Percentiles rank a stretch among this genome's conserved stretches.
phyloP scores from a whole-genome alignment of 2,797 vertebrate genomes.

The Sphaeramia orbicularis region DNA sequence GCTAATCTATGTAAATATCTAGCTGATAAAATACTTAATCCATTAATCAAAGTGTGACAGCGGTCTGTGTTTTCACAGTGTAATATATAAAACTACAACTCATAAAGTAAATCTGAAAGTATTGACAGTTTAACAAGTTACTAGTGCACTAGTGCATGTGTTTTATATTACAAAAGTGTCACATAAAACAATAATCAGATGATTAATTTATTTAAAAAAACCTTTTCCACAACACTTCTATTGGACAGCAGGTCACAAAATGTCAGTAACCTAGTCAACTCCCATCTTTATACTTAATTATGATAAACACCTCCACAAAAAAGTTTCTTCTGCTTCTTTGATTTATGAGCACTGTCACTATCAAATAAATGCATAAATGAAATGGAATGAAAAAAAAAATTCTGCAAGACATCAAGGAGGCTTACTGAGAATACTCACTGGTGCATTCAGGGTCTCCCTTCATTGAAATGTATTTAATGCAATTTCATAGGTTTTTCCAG shows the following conservation, averaged over 20 bases:
- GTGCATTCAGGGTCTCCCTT: slow-evolving; percentile 87
- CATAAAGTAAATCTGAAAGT: neutral
- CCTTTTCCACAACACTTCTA: slow-evolving; percentile 1
- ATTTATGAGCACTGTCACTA: no score
- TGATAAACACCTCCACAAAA: neutral
- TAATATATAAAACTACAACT: slow-evolving; percentile 23
- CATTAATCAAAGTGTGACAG: slow-evolving; percentile 41
- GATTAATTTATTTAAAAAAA: slow-evolving; percentile 11
- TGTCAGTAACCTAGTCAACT: slow-evolving; percentile 19
- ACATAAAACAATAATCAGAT: slow-evolving; percentile 3
- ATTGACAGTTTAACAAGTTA: slow-evolving; percentile 16
- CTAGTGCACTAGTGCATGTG: slow-evolving; percentile 9
- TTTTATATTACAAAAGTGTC: slow-evolving; percentile 7
- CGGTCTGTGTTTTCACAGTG: slow-evolving; percentile 19
- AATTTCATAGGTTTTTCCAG: slow-evolving; percentile 95
- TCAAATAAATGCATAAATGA: no score
- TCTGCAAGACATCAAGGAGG: slow-evolving; percentile 7
- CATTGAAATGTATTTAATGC: slow-evolving; percentile 75
- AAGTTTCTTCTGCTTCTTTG: slow-evolving; percentile 5
- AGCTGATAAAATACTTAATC: slow-evolving; percentile 48
- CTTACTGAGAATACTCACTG: slow-evolving; percentile 84
- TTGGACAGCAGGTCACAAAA: slow-evolving; percentile 20
- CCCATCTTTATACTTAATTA: neutral
- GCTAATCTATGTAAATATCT: slow-evolving; percentile 65
- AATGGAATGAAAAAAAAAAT: neutral